Percentiles rank a stretch among this genome's conserved stretches.
Evolutionary conservation across 2,113 vertebrate genomes (phyloP).

Genomic region (Entelurus aequoreus): DNA sequence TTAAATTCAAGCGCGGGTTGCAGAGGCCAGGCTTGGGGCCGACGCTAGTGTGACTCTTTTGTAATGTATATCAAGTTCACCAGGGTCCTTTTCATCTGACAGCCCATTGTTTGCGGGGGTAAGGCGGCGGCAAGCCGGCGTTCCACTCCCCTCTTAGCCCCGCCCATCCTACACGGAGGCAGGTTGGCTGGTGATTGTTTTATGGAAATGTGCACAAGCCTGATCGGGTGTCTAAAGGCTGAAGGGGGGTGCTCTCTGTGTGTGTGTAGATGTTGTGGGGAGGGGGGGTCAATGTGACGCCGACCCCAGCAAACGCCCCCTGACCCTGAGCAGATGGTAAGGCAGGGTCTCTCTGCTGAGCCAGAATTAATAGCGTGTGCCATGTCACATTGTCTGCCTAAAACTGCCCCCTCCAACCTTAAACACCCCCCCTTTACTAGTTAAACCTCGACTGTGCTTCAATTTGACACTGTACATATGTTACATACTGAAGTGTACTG

Average conservation of each 20-base stretch:
- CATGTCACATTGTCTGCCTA: constrained; percentile 81
- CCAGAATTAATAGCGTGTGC: constrained; percentile 88
- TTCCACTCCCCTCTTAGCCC: constrained; percentile 51
- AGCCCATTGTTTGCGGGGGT: constrained; percentile 61
- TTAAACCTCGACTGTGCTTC: neutral
- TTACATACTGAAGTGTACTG: too few relatives aligned
- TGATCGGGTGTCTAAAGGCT: constrained; percentile 68
- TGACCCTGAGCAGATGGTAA: constrained; percentile 84
- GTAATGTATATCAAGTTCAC: constrained; percentile 80
- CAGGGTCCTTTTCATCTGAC: constrained; percentile 74
- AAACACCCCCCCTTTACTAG: neutral
- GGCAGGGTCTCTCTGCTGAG: constrained; percentile 78
- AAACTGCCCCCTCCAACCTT: constrained; percentile 3
- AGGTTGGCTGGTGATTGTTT: constrained; percentile 80
- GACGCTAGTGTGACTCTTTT: constrained; percentile 69
- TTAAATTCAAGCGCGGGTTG: constrained; percentile 55
- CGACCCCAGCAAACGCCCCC: constrained; percentile 77
- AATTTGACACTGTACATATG: too few relatives aligned
- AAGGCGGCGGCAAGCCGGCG: constrained; percentile 22
- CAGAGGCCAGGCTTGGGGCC: constrained; percentile 35
- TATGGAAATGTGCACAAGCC: constrained; percentile 73
- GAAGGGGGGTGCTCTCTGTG: constrained; percentile 23
- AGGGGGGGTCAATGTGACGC: constrained; percentile 57
- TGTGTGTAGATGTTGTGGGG: constrained; percentile 1
- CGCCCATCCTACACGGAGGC: constrained; percentile 66